phyloP scores from a whole-genome alignment of 1,140 invertebrate species.

The Apis florea region DNA sequence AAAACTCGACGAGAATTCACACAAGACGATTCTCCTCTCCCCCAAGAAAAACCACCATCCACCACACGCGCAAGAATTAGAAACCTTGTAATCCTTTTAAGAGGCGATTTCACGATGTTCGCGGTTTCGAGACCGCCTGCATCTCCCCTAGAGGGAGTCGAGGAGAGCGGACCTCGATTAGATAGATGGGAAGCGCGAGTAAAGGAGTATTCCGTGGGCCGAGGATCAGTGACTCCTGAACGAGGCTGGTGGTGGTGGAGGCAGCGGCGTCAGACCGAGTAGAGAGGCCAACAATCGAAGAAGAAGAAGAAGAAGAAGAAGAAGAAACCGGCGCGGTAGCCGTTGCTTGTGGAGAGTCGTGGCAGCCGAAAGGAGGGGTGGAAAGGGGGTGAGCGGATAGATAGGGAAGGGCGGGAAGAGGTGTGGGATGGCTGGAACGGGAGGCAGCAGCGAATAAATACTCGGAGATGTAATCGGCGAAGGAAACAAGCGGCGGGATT shows the following conservation, averaged over 20 bases:
- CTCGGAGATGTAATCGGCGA: conserved; percentile 80
- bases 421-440: conserved; percentile 52
- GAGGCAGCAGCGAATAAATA: conserved; percentile 78
- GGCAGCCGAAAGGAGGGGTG: conserved; percentile 10
- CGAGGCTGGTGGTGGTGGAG: conserved; percentile 34
- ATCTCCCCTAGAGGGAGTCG: not conserved
- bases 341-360: not conserved
- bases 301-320: conserved; percentile 32
- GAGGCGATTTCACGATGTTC: not conserved
- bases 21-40: no score
- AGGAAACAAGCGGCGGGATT: conserved; percentile 80
- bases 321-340: not conserved
- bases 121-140: not conserved
- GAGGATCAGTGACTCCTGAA: conserved; percentile 40
- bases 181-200: conserved; percentile 29
- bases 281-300: not conserved
- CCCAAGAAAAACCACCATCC: no score
- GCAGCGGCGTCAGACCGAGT: not conserved
- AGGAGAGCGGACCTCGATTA: conserved; percentile 35
- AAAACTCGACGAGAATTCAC: no score
- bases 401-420: conserved; percentile 50
- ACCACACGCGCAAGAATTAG: not conserved
- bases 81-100: not conserved
- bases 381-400: conserved; percentile 49
- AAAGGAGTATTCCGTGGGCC: conserved; percentile 21